phyloP scores from a whole-genome alignment of 2,797 vertebrate species.

The Anguilla megastoma region DNA sequence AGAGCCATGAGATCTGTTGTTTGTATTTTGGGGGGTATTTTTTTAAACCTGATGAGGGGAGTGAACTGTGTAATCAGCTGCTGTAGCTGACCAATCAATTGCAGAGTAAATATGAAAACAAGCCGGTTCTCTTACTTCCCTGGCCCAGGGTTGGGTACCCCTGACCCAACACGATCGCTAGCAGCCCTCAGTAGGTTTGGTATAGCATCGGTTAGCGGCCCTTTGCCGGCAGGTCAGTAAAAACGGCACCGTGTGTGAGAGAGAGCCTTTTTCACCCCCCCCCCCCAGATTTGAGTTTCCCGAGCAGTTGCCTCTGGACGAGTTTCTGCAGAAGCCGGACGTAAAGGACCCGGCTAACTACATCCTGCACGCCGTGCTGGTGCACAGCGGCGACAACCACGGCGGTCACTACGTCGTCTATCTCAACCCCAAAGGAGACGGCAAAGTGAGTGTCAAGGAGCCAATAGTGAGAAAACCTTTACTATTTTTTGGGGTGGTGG shows the following conservation, averaged over 20 bases:
- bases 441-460: slow-evolving; percentile 91
- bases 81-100: too few relatives aligned
- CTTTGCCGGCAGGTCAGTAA: not conserved
- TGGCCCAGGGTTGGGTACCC: too few relatives aligned
- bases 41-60: too few relatives aligned
- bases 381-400: slow-evolving; percentile 98
- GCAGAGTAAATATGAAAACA: too few relatives aligned
- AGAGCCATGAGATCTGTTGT: not conserved
- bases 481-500: slow-evolving; percentile 48
- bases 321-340: slow-evolving; percentile 98
- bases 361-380: slow-evolving; percentile 94
- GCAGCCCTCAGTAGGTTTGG: not conserved
- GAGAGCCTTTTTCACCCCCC: not conserved
- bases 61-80: too few relatives aligned
- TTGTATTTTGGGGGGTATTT: too few relatives aligned
- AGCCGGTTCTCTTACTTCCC: too few relatives aligned
- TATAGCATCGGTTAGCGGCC: not conserved
- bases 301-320: slow-evolving; percentile 94
- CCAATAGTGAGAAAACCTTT: slow-evolving; percentile 73
- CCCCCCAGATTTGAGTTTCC: slow-evolving; percentile 92
- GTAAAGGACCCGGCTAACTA: slow-evolving; percentile 98
- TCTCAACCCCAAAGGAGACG: slow-evolving; percentile 97
- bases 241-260: not conserved
- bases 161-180: not conserved
- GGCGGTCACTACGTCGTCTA: slow-evolving; percentile 99